Evolutionary conservation across 2,113 vertebrate genomes (phyloP), one percentile per base, ranked within the genome.

Genomic region (Hydrolagus affinis): DNA sequence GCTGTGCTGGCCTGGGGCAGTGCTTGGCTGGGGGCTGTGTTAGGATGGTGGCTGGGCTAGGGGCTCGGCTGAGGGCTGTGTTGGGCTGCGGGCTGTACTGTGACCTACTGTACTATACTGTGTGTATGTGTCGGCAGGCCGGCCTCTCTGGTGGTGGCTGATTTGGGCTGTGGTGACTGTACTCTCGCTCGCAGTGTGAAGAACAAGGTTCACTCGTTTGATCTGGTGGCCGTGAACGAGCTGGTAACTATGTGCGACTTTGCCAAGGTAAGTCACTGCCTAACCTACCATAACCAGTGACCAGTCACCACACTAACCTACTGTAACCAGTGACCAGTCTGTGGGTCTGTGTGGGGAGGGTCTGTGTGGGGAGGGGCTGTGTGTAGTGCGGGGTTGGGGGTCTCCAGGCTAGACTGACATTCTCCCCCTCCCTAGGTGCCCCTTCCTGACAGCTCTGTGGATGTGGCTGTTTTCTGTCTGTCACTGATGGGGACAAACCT

Each of bases 401-500:
- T n/a, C n/a, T n/a, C n/a, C n/a, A n/a, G n/a, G n/a, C n/a, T n/a
- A n/a, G n/a, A n/a, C n/a, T n/a, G n/a, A n/a, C n/a, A n/a, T 17
- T 0, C 21, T 0, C 6, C 11, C 32, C 11, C 25, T 70, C 25
- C 15, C 86, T 88, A 99, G 97, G 97, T 99, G 21, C 97, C 97
- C 0, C 92, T 99, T 28, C 85, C 44, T 0, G 93, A 91, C 0
- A 85, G 87, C 60, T 94, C 94, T 0, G 95, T 98, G 85, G 95
- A 98, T 10, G 90, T 99, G 17, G 95, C 91, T 0, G 96, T 98
- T 85, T 98, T 98, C 91, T 98, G 97, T 88, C 93, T 99, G 30
- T 96, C 97, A 0, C 92, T 99, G 86, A 99, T 99, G 97, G 97
- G 97, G 77, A 98, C 95, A 85, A 98, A 99, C 87, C 92, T 98